Percentiles rank a stretch among this genome's conserved stretches.
Evolutionary conservation across 2,888 invertebrate genomes (phyloP).

Genomic region (Luffia ferchaultella): DNA sequence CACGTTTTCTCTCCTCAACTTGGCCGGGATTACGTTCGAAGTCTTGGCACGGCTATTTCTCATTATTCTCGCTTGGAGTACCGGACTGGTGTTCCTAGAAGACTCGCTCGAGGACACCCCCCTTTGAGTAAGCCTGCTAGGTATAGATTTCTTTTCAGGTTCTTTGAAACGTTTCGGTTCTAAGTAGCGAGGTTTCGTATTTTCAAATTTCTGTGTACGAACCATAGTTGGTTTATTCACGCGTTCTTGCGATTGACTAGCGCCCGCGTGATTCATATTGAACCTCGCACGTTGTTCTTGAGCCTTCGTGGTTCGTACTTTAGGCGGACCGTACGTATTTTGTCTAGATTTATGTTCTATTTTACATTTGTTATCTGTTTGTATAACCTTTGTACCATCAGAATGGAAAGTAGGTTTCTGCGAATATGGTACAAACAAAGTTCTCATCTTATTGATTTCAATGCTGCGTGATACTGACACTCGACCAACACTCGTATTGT

Average conservation of each 20-base stretch:
- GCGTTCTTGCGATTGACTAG: neutral
- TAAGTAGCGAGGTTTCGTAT: too few species aligned
- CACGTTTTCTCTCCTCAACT: too few species aligned
- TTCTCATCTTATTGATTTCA: constrained; percentile 27
- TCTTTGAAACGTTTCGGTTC: too few species aligned
- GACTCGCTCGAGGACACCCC: too few species aligned
- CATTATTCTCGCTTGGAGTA: neutral
- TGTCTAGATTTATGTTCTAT: too few species aligned
- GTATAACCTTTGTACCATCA: too few species aligned
- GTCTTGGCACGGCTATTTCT: neutral
- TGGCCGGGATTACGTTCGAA: too few species aligned
- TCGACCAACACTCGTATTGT: constrained; percentile 15
- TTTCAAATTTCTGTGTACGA: too few species aligned
- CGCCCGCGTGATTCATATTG: constrained; percentile 28
- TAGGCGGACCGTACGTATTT: too few species aligned
- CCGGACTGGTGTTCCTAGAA: too few species aligned
- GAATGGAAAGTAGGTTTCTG: constrained; percentile 23
- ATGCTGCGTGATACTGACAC: constrained; percentile 21
- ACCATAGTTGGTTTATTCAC: constrained; percentile 1
- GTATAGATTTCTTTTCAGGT: constrained; percentile 28
- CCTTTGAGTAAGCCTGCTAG: constrained; percentile 37
- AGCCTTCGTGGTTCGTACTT: constrained; percentile 46
- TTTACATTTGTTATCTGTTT: too few species aligned
- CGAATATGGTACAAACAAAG: constrained; percentile 41
- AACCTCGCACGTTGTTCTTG: constrained; percentile 48